These are phyloP conservation scores for Heliconius hermathena DNA, from an alignment of 1,140 invertebrate species.

Conservation along the genomic window DNA sequence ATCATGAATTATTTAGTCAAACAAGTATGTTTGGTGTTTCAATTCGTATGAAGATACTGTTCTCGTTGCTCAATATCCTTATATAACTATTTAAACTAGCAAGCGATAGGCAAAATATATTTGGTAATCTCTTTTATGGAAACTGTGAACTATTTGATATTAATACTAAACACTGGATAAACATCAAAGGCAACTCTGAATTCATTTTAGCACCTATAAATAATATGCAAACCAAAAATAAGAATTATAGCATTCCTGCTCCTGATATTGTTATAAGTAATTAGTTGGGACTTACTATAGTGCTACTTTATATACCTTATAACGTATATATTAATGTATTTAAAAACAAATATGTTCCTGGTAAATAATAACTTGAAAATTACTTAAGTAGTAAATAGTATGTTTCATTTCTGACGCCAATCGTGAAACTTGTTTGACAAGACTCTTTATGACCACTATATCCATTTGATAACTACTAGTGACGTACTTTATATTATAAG, in stretches of 20 bases:
- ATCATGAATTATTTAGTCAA: background rate
- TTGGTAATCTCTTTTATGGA: background rate
- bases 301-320: too few relatives aligned
- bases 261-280: background rate
- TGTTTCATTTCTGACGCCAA: background rate
- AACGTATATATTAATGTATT: too few relatives aligned
- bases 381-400: background rate
- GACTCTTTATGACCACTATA: background rate
- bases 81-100: background rate
- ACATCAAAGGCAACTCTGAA: background rate
- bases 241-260: background rate
- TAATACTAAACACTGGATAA: background rate
- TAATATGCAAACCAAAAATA: too few relatives aligned
- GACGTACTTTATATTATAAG: too few relatives aligned
- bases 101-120: background rate
- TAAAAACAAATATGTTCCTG: background rate
- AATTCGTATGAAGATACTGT: too few relatives aligned
- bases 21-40: background rate
- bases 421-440: constrained; percentile 7
- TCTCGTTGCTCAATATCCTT: background rate
- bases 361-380: background rate
- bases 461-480: too few relatives aligned
- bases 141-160: background rate
- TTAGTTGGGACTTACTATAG: background rate
- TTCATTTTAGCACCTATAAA: background rate